Percentiles rank a stretch among this genome's conserved stretches.
phyloP scores from a whole-genome alignment of 2,888 invertebrate genomes.

The Rhingia rostrata region DNA sequence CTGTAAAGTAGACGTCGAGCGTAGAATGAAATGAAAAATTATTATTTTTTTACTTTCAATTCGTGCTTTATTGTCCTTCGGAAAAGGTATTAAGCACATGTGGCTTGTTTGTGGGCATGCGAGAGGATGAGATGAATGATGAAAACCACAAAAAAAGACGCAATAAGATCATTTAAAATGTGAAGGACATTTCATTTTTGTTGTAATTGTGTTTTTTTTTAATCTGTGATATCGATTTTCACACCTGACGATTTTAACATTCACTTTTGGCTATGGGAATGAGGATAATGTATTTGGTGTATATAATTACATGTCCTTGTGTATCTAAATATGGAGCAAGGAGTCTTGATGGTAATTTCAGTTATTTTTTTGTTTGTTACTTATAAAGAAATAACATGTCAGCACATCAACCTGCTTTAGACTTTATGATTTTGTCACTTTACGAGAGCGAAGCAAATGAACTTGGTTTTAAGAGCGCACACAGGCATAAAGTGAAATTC shows the following conservation, averaged over 20 bases:
- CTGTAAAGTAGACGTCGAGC: constrained; percentile 27
- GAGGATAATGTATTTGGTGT: background rate
- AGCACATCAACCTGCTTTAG: background rate
- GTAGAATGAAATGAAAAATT: constrained; percentile 10
- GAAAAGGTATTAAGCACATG: constrained; percentile 38
- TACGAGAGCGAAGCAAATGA: background rate
- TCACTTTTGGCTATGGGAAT: constrained; percentile 21
- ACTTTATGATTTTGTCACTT: background rate
- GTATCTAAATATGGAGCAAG: background rate
- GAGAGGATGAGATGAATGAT: background rate
- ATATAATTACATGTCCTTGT: background rate
- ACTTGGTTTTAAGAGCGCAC: background rate
- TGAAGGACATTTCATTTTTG: constrained; percentile 19
- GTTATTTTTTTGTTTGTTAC: background rate
- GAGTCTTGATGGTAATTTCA: background rate
- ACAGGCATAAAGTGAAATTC: background rate
- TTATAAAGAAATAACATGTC: background rate
- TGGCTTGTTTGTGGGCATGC: background rate
- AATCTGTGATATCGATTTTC: constrained; percentile 46
- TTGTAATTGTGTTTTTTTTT: constrained; percentile 5
- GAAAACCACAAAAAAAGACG: constrained; percentile 35
- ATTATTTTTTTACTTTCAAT: constrained; percentile 19
- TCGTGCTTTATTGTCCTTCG: constrained; percentile 33
- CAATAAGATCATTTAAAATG: constrained; percentile 37
- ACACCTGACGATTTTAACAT: constrained; percentile 47